Conservation (phyloP, 2,888 invertebrate genomes). For the Drosophila monieri region DNA sequence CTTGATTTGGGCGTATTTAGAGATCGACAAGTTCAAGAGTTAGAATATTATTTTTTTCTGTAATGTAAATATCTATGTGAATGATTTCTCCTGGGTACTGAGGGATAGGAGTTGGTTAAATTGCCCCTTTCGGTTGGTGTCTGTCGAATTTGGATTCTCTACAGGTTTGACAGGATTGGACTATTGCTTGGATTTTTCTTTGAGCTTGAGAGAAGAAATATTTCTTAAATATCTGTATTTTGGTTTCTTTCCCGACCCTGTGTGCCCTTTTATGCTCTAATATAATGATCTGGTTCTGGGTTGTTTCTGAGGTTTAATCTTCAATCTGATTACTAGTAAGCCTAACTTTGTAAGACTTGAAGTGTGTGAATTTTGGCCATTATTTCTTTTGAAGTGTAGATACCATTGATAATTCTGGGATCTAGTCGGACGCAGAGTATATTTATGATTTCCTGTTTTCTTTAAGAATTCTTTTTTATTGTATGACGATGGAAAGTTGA, state of each 20-base stretch:
- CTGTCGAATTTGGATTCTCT: slow-evolving; percentile 8
- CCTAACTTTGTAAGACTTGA: slow-evolving; percentile 10
- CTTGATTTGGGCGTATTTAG: slow-evolving; percentile 6
- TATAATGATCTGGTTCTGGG: too few relatives aligned
- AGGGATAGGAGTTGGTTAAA: too few relatives aligned
- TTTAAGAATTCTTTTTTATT: too few relatives aligned
- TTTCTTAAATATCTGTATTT: slow-evolving; percentile 7
- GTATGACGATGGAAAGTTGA: too few relatives aligned
- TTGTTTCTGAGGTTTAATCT: slow-evolving; percentile 2
- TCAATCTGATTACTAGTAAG: slow-evolving; percentile 8
- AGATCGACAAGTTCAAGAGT: slow-evolving; percentile 5
- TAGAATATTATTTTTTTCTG: neutral
- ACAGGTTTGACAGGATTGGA: slow-evolving; percentile 5
- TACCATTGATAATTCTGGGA: too few relatives aligned
- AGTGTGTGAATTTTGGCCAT: slow-evolving; percentile 4
- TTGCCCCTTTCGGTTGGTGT: neutral
- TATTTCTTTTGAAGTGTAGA: neutral
- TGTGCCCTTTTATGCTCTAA: slow-evolving; percentile 14
- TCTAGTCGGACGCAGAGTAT: too few relatives aligned
- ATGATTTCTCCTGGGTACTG: neutral
- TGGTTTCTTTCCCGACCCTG: slow-evolving; percentile 7
- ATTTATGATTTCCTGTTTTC: too few relatives aligned
- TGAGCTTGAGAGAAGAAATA: slow-evolving; percentile 14
- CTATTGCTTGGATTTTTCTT: slow-evolving; percentile 4
- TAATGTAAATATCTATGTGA: neutral